A percentile compares a stretch with the other conserved stretches of the same genome.
phyloP scores from a whole-genome alignment of 2,797 vertebrate genomes.

The Acanthornis magna region DNA sequence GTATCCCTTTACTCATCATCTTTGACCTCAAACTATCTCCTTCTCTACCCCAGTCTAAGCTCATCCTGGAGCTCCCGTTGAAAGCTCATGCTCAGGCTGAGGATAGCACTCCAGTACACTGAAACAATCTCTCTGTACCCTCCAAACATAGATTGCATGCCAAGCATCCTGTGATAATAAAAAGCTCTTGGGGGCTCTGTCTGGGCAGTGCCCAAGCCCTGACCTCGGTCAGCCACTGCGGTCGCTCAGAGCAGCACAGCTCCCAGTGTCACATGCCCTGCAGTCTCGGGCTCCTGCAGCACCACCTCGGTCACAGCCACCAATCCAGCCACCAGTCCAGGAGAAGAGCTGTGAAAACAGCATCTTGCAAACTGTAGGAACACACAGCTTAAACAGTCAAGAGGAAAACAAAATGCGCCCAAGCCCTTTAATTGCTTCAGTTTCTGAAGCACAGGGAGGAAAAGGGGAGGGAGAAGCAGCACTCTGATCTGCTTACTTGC shows the following conservation, averaged over 20 bases:
- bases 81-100: background rate
- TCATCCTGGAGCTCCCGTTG: background rate
- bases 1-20: background rate
- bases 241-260: background rate
- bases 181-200: background rate
- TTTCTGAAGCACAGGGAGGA: background rate
- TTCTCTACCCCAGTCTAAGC: background rate
- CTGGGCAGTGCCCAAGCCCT: background rate
- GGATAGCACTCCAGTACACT: background rate
- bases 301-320: background rate
- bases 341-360: background rate
- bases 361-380: background rate
- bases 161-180: background rate
- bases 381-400: background rate
- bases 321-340: background rate
- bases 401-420: background rate
- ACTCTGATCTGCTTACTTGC: background rate
- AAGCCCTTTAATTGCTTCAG: background rate
- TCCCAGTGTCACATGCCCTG: fast-evolving
- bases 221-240: fast-evolving
- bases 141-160: background rate
- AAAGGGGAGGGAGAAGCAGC: background rate
- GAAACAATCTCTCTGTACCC: background rate
- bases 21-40: background rate
- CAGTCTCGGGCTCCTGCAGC: background rate